Base-by-base conservation (phyloP, 2,113 vertebrate genomes). In the Neodontobutis hainanensis region DNA sequence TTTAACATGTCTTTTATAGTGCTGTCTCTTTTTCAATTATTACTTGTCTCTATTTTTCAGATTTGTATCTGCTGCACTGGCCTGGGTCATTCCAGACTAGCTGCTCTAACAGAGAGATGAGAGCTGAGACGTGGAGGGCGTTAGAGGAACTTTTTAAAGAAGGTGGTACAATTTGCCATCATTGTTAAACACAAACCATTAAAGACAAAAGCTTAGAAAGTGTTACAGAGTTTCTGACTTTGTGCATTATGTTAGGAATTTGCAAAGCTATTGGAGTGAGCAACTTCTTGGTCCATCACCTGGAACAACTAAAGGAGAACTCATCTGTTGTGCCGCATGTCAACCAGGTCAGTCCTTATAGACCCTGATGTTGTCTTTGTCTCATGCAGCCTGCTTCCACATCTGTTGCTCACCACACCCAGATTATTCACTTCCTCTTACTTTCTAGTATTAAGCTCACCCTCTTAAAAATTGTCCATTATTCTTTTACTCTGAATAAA, bases 11-110 rank as follows among this genome's bases (percentile, higher is more conserved):
- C 1, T 53, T 49, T 48, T 61, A 1, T 0, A 2, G 3, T 19
- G 11, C 7, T 43, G 66, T 40, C 7, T 27, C 15, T 34, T 9
- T 45, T 9, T 66, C 8, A 11, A 47, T 66, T 5, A 40, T 14
- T 6, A 35, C 4, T 52, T 9, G 3, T n/a, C 2, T 16, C 0
- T n/a, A n/a, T 52, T 46, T 73, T 79, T 80, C 78, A 95, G 94
- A 94, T 89, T 84, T 95, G 78, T 94, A 91, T 83, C 87, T 96
- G 76, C 90, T 95, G 66, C 91, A 92, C 70, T 94, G 92, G 90
- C 92, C 94, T 36, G 89, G 80, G 75, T 71, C 87, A 27, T 63
- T 70, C 5, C 52, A 78, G 61, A 77, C 50, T 0, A 80, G 85
- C 42, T 79, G 84, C 77, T 92, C 87, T 63, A 91, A 78, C 74